Conservation (phyloP, 1,140 invertebrate genomes). For the Drosophila equinoxialis region DNA sequence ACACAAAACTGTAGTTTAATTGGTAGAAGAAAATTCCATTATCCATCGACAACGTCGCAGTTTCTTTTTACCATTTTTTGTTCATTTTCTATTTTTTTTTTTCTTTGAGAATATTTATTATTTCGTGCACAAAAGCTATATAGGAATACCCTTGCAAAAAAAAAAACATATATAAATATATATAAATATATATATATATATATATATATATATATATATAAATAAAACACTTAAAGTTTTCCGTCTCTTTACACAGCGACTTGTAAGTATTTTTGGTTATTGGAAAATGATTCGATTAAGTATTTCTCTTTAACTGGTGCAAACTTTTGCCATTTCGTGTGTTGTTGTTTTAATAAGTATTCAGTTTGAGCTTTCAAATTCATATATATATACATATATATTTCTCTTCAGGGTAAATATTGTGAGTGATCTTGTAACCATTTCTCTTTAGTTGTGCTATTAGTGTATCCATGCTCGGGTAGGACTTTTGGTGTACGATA, state of each 20-base stretch:
- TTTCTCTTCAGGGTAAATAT: conserved; percentile 51
- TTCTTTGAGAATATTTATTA: background rate
- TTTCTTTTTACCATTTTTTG: conserved; percentile 28
- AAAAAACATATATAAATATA: background rate
- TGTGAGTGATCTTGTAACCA: conserved; percentile 59
- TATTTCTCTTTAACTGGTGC: background rate
- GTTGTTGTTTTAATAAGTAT: background rate
- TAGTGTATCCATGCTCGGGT: conserved; percentile 47
- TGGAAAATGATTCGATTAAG: background rate
- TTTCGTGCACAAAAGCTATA: conserved; percentile 4
- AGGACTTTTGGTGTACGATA: conserved; percentile 65
- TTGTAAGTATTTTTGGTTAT: conserved; percentile 1
- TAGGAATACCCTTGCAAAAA: background rate
- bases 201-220: background rate
- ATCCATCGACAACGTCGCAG: background rate
- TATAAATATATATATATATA: background rate
- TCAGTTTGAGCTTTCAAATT: too few species aligned
- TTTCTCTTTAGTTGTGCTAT: conserved; percentile 29
- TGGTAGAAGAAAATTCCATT: conserved; percentile 42
- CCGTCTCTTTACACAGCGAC: background rate
- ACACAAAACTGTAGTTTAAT: conserved; percentile 56
- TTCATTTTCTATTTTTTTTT: conserved; percentile 1
- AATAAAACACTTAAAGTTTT: background rate
- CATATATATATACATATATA: too few species aligned
- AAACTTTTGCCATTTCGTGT: background rate